Percentiles rank a stretch among this genome's conserved stretches.
These are phyloP conservation scores for Scleropages formosus DNA, from an alignment of 2,797 vertebrate species.

Conservation along the genomic window DNA sequence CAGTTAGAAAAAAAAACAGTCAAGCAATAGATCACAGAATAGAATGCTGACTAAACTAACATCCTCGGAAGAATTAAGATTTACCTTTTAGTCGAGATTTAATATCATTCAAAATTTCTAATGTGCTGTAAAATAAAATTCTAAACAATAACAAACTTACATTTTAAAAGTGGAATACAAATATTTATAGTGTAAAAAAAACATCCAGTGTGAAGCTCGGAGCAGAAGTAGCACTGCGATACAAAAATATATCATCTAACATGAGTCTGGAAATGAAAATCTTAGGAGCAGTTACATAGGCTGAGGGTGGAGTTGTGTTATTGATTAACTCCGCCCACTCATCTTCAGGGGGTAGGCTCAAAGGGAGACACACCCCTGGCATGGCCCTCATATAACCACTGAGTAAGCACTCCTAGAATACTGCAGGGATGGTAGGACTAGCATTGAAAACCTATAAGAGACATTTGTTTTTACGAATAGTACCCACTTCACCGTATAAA, in stretches of 20 bases:
- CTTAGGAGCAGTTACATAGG: slow-evolving; percentile 1
- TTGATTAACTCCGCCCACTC: not conserved
- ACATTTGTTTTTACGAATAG: slow-evolving; percentile 10
- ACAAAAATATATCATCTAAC: not conserved
- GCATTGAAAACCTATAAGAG: not conserved
- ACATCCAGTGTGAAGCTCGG: slow-evolving; percentile 29
- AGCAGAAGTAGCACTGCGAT: not conserved
- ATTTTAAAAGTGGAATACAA: not conserved
- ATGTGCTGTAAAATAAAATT: slow-evolving; percentile 7
- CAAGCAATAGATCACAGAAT: not conserved
- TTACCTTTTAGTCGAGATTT: not conserved
- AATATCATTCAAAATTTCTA: not conserved
- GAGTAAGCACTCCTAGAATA: slow-evolving; percentile 19
- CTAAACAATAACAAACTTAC: not conserved
- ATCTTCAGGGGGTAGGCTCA: not conserved
- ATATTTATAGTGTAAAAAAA: slow-evolving; percentile 11
- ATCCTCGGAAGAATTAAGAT: not conserved
- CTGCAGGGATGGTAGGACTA: not conserved
- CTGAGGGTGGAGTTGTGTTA: not conserved
- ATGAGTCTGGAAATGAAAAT: no score
- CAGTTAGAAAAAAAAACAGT: not conserved
- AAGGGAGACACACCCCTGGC: not conserved
- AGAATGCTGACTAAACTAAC: not conserved
- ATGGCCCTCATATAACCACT: slow-evolving; percentile 10
- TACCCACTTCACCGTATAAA: slow-evolving; percentile 27